These are phyloP conservation scores for Chelon labrosus DNA, from an alignment of 2,797 vertebrate species.

Conservation along the genomic window DNA sequence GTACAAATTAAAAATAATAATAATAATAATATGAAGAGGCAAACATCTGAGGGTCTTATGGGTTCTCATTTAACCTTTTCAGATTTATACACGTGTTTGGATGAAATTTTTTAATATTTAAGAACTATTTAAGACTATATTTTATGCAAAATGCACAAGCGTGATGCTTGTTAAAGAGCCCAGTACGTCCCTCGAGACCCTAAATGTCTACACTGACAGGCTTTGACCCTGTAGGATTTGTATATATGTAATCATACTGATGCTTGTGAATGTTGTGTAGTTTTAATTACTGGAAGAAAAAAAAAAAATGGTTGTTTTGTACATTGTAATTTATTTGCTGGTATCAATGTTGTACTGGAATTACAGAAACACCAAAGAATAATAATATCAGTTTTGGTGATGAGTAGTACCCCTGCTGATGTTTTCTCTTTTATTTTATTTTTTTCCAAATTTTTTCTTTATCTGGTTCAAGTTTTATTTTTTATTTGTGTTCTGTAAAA, in stretches of 20 bases:
- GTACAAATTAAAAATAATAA: conserved; percentile 56
- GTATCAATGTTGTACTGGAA: conserved; percentile 87
- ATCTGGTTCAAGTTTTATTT: conserved; percentile 18
- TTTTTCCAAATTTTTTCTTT: conserved; percentile 12
- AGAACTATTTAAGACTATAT: conserved; percentile 89
- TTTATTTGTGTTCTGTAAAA: conserved; percentile 87
- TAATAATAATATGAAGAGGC: conserved; percentile 30
- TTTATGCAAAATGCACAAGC: conserved; percentile 87
- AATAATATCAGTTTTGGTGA: conserved; percentile 70
- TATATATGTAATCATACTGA: conserved; percentile 92
- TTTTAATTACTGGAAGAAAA: conserved; percentile 84
- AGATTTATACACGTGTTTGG: conserved; percentile 84
- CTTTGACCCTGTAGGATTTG: conserved; percentile 87
- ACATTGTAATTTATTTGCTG: conserved; percentile 99
- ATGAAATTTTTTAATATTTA: conserved; percentile 88
- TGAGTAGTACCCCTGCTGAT: conserved; percentile 9
- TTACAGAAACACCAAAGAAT: conserved; percentile 99
- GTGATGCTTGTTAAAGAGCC: conserved; percentile 88
- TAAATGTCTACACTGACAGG: conserved; percentile 88
- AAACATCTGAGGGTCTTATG: conserved; percentile 71
- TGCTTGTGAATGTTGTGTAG: conserved; percentile 94
- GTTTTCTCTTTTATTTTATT: conserved; percentile 67
- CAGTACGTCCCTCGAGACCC: conserved; percentile 93
- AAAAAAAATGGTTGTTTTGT: conserved; percentile 93
- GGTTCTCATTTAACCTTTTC: conserved; percentile 73